Percentiles rank a stretch among this genome's conserved stretches.
Evolutionary conservation across 2,888 invertebrate species (phyloP).

Genomic region (Ditula angustiorana): DNA sequence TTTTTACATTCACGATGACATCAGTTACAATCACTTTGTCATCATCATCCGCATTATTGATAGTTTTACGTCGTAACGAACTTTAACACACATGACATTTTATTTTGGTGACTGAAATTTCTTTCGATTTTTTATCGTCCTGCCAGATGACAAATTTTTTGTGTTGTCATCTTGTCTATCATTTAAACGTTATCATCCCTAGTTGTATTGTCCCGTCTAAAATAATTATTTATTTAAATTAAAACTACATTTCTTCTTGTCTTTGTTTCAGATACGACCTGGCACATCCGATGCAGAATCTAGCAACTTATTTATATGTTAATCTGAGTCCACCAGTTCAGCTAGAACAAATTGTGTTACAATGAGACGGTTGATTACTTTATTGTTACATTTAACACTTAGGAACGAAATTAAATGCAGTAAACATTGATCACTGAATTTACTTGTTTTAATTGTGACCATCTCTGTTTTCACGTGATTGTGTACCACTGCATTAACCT

Average conservation of each 20-base stretch:
- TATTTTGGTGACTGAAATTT: background rate
- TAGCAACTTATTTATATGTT: slow-evolving; percentile 44
- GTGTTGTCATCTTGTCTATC: no score
- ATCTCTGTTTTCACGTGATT: slow-evolving; percentile 60
- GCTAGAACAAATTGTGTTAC: slow-evolving; percentile 62
- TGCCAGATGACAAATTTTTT: no score
- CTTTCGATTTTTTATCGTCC: no score
- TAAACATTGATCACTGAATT: slow-evolving; percentile 63
- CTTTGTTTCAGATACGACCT: slow-evolving; percentile 76
- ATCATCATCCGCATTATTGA: slow-evolving; percentile 1
- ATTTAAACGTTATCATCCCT: background rate
- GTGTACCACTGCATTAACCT: slow-evolving; percentile 67
- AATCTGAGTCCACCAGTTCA: slow-evolving; percentile 56
- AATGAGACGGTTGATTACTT: slow-evolving; percentile 50
- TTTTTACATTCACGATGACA: slow-evolving; percentile 14
- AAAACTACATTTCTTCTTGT: slow-evolving; percentile 22
- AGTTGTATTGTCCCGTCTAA: background rate
- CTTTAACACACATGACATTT: no score
- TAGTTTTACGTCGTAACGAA: background rate
- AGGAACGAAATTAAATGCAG: slow-evolving; percentile 64
- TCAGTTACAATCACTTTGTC: slow-evolving; percentile 6
- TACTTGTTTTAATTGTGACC: slow-evolving; percentile 35
- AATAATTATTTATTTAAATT: background rate
- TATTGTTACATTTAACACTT: slow-evolving; percentile 43
- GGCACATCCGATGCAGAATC: slow-evolving; percentile 60